Evolutionary conservation across 53 echinoderm and acorn worm species (phyloP).

Genomic region (Zoroaster sp.): DNA sequence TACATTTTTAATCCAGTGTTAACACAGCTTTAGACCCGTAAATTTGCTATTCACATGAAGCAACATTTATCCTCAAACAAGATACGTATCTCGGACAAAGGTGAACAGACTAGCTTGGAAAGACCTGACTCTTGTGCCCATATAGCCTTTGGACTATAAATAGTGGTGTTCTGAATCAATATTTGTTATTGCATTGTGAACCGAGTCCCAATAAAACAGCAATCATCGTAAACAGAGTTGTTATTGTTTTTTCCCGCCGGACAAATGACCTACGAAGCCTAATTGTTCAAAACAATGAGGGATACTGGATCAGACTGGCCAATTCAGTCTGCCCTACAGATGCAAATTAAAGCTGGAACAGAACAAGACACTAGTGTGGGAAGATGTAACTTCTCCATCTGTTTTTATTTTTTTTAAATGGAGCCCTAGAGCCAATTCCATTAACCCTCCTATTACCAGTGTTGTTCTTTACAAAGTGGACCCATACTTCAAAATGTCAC

Average conservation of each 20-base stretch:
- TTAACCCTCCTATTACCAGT: no score
- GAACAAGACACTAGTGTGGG: no score
- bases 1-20: neutral
- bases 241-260: neutral
- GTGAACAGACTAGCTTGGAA: neutral
- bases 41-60: neutral
- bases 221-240: conserved; percentile 11
- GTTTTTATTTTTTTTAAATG: no score
- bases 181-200: conserved; percentile 27
- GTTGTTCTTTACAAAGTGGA: no score
- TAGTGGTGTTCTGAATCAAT: neutral
- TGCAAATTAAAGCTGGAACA: no score
- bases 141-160: conserved; percentile 6
- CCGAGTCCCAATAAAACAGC: neutral
- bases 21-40: neutral
- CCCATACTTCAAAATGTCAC: no score
- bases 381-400: no score
- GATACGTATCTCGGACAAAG: conserved; percentile 4
- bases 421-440: no score
- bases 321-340: no score
- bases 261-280: no score
- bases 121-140: neutral
- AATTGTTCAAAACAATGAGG: no score
- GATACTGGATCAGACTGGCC: no score
- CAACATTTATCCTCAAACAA: neutral